Evolutionary conservation across 1,140 invertebrate genomes (phyloP).

Genomic region (Bombus impatiens): DNA sequence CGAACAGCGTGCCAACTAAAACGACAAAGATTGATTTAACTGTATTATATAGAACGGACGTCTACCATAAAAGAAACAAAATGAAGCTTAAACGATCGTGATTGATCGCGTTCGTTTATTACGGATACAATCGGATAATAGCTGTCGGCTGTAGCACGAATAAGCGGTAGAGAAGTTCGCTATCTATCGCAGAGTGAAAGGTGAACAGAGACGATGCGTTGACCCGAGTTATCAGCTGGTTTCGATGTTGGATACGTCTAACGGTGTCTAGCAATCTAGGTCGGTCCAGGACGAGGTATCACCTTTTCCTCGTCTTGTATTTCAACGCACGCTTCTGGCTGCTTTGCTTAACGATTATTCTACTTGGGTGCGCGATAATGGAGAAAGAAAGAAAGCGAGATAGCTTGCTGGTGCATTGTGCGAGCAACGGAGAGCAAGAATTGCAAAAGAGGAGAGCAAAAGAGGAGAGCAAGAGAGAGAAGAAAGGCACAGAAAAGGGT

Average conservation of each 20-base stretch:
- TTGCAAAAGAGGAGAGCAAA: not conserved
- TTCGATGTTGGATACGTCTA: not conserved
- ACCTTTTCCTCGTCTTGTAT: slow-evolving; percentile 18
- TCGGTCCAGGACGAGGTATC: slow-evolving; percentile 6
- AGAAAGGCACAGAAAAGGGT: not conserved
- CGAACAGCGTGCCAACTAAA: not conserved
- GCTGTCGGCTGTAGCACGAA: no score
- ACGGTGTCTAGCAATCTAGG: slow-evolving; percentile 21
- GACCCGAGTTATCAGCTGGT: not conserved
- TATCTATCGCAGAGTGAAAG: not conserved
- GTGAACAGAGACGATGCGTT: not conserved
- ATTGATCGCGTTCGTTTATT: not conserved
- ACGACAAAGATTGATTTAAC: not conserved
- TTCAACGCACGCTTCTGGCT: not conserved
- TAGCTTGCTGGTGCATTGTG: not conserved
- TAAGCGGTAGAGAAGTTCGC: not conserved
- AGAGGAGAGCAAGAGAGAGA: not conserved
- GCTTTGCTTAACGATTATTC: not conserved
- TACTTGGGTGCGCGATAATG: not conserved
- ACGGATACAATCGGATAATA: not conserved
- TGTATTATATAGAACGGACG: not conserved
- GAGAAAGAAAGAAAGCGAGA: slow-evolving; percentile 6
- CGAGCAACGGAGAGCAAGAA: slow-evolving; percentile 20
- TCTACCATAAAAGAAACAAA: no score
- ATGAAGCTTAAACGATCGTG: no score